Evolutionary conservation across 2,888 invertebrate species (phyloP).

Genomic region (Euplexia lucipara): DNA sequence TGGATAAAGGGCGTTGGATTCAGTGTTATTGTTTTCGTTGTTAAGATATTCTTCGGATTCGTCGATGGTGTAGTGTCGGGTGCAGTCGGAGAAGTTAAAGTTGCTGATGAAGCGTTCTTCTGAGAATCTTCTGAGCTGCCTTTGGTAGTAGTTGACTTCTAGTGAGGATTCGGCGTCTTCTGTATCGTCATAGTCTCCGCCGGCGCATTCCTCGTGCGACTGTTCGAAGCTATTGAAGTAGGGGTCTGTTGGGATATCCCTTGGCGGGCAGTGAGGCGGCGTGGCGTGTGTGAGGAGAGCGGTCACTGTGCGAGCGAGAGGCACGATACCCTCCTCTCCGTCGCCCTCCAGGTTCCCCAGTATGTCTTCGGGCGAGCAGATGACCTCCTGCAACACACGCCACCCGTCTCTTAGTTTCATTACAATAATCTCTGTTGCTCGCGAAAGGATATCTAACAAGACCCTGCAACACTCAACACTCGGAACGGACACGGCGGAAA

Average conservation of each 20-base stretch:
- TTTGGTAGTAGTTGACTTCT: conserved; percentile 82
- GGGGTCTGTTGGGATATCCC: conserved; percentile 84
- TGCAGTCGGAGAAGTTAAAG: conserved; percentile 73
- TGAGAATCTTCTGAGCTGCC: conserved; percentile 74
- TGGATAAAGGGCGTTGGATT: conserved; percentile 74
- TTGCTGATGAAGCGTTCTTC: conserved; percentile 83
- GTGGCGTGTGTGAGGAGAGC: conserved; percentile 86
- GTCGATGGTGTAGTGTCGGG: conserved; percentile 80
- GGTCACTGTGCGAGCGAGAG: conserved; percentile 81
- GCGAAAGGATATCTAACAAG: conserved; percentile 82
- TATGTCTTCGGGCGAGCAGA: conserved; percentile 92
- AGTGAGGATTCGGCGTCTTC: conserved; percentile 70
- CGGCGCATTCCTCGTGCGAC: conserved; percentile 37
- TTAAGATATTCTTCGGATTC: conserved; percentile 85
- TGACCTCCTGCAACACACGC: conserved; percentile 93
- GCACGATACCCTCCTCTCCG: conserved; percentile 67
- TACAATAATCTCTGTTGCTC: conserved; percentile 72
- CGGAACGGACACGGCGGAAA: conserved; percentile 69
- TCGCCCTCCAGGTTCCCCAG: conserved; percentile 81
- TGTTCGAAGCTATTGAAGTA: conserved; percentile 59
- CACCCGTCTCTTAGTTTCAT: conserved; percentile 86
- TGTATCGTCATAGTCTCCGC: conserved; percentile 67
- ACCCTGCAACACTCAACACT: conserved; percentile 86
- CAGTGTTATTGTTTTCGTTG: conserved; percentile 80
- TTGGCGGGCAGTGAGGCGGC: conserved; percentile 84